A percentile compares a stretch with the other conserved stretches of the same genome.
These are phyloP conservation scores for Oxystoma pomonae DNA, from an alignment of 2,888 invertebrate genomes.

Conservation along the genomic window DNA sequence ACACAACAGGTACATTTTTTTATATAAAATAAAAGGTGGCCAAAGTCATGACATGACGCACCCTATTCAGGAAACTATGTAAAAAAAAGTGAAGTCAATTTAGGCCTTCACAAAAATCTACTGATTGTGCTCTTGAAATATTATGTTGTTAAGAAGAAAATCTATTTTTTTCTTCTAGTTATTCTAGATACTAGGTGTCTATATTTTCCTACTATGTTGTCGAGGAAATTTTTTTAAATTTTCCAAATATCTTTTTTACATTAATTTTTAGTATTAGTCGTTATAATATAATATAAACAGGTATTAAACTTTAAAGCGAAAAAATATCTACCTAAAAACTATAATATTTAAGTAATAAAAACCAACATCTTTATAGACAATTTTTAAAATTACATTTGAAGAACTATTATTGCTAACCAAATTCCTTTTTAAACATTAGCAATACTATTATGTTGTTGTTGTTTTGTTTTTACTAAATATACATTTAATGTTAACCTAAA, in stretches of 20 bases:
- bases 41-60: no score
- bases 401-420: no score
- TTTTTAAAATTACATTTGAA: no score
- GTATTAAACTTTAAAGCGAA: not conserved
- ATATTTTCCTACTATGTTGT: not conserved
- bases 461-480: no score
- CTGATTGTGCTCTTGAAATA: conserved; percentile 36
- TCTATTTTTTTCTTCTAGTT: conserved; percentile 10
- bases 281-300: not conserved
- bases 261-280: not conserved
- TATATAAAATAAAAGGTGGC: no score
- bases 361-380: no score
- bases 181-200: not conserved
- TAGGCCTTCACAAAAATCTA: conserved; percentile 45
- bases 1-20: no score
- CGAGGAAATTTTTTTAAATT: not conserved
- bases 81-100: conserved; percentile 29
- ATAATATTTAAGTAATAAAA: no score
- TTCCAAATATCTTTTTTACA: not conserved
- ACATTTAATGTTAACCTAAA: no score
- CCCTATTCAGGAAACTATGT: not conserved
- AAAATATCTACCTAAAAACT: no score
- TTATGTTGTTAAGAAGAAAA: conserved; percentile 25
- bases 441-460: no score
- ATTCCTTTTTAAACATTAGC: no score